phyloP scores from a whole-genome alignment of 2,113 vertebrate genomes.

The Rhea americana region DNA sequence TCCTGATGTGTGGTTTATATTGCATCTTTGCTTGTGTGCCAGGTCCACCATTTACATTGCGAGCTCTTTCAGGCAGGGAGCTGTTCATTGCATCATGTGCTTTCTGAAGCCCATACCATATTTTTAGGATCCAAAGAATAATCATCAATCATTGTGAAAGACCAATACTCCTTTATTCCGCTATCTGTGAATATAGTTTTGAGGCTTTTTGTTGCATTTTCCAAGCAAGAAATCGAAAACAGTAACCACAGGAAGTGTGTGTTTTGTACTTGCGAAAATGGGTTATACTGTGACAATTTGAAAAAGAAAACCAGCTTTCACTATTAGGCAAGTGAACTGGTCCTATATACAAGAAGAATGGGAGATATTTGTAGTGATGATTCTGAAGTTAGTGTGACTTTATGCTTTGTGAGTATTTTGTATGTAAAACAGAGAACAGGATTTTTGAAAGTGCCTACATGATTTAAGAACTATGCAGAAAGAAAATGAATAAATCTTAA shows the following conservation, averaged over 20 bases:
- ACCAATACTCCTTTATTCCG: neutral
- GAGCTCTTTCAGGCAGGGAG: constrained; percentile 6
- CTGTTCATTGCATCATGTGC: neutral
- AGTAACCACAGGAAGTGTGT: neutral
- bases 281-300: neutral
- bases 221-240: neutral
- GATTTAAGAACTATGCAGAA: constrained; percentile 26
- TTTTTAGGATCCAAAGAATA: neutral
- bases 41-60: neutral
- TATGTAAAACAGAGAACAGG: neutral
- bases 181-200: neutral
- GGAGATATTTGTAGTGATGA: neutral
- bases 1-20: neutral
- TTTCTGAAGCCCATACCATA: neutral
- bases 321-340: neutral
- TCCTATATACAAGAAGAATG: neutral
- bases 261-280: neutral
- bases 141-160: constrained; percentile 20
- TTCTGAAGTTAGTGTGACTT: constrained; percentile 12
- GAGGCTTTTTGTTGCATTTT: neutral
- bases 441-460: constrained; percentile 30
- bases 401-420: constrained; percentile 11
- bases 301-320: neutral
- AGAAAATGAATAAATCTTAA: constrained; percentile 20
- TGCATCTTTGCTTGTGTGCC: constrained; percentile 21